Base-by-base conservation (phyloP, 2,113 vertebrate species). In the Poecile atricapillus region DNA sequence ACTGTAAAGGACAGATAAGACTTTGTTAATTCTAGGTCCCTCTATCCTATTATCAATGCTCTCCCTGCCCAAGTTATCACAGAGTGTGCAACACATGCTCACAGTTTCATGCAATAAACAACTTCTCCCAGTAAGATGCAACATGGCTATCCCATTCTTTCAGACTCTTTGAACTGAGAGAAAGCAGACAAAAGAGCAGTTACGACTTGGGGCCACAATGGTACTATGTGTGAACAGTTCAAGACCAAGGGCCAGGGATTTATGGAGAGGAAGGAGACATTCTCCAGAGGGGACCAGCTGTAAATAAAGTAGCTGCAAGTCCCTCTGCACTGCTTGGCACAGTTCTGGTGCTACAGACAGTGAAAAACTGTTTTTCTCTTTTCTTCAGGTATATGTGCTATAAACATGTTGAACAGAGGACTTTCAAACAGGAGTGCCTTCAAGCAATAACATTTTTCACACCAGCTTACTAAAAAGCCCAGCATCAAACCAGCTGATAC, bases 71-170 rank as follows among this genome's bases (percentile, higher is more conserved):
- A 5, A 1, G 2, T 49, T 81, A 18, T 62, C 18, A 12, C 8
- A 53, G 49, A 70, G 25, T 0, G 0, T 67, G 52, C n/a, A 49
- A 41, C 50, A 58, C 7, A 6, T n/a, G 17, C 25, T 30, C 19
- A 8, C 60, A 50, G 17, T 55, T 78, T 89, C 56, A 50, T 13
- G 23, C 60, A 63, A 23, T 75, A 46, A 58, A 53, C 87, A 37
- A 3, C 11, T 27, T 84, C 68, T 78, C n/a, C 64, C 78, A 17
- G 20, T 67, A 46, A 91, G 52, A 35, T 75, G 47, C 17, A 55
- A 43, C 12, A 2, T 0, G 9, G 52, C 73, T 46, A 63, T 39
- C 35, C n/a, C 50, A 10, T 64, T 78, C 50, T 93, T 87, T 60
- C 60, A 82, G 88, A 43, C 15, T 39, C 85, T 71, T 63, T 71